Conservation (phyloP, 2,113 vertebrate species). For the Brachypodius melanocephalos region DNA sequence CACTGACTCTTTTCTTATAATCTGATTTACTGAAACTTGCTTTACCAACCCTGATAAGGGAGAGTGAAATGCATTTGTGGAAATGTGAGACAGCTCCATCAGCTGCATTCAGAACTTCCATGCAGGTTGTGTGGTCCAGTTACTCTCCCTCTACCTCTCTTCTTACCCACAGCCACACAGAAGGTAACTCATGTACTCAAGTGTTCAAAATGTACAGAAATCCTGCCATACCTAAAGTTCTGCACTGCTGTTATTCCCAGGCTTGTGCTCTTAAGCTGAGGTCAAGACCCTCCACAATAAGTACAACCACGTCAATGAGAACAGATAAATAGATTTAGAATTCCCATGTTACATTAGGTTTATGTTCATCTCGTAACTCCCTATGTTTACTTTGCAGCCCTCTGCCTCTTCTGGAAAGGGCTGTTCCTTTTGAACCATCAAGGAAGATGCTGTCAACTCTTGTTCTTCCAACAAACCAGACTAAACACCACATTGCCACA, state of each 20-base stretch:
- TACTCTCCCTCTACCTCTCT: background rate
- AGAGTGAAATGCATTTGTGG: background rate
- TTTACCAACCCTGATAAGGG: background rate
- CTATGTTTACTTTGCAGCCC: background rate
- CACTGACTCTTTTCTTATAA: background rate
- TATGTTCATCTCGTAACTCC: background rate
- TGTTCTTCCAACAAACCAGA: background rate
- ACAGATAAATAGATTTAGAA: background rate
- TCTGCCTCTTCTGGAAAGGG: background rate
- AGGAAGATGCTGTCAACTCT: background rate
- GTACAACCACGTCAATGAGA: background rate
- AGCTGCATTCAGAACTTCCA: background rate
- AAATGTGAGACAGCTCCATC: background rate
- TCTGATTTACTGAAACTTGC: background rate
- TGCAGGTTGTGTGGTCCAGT: background rate
- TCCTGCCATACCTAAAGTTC: background rate
- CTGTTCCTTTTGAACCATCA: background rate
- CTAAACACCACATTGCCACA: background rate
- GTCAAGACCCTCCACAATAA: background rate
- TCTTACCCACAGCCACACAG: background rate
- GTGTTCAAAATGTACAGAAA: background rate
- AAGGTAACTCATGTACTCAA: background rate
- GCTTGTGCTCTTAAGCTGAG: background rate
- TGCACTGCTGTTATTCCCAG: background rate
- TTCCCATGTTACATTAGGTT: background rate